phyloP scores from a whole-genome alignment of 2,888 invertebrate genomes.

The Malacosoma neustria region DNA sequence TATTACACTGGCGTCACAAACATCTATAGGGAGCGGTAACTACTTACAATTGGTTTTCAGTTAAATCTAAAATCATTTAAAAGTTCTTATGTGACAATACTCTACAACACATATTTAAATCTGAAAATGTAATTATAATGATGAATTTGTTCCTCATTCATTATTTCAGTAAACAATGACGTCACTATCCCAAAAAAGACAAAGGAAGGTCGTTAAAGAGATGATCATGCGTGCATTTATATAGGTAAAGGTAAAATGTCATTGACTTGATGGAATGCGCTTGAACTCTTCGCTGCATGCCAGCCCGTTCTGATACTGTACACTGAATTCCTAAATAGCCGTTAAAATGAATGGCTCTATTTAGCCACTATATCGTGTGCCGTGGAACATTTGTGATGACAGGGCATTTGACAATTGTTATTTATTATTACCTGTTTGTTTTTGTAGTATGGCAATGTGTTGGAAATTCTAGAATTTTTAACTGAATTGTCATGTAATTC shows the following conservation, averaged over 20 bases:
- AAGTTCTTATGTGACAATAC: too few species aligned
- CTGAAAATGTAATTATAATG: too few species aligned
- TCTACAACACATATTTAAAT: too few species aligned
- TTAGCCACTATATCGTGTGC: constrained; percentile 14
- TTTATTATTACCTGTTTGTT: neutral
- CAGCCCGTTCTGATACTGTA: constrained; percentile 30
- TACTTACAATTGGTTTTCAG: neutral
- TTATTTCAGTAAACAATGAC: neutral
- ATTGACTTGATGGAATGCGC: constrained; percentile 27
- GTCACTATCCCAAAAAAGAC: neutral
- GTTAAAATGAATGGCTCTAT: constrained; percentile 44
- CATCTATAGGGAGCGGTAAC: neutral
- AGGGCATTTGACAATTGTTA: neutral
- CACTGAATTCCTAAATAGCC: constrained; percentile 38
- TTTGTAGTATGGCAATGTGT: neutral
- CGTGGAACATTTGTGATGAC: neutral
- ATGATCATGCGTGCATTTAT: constrained; percentile 12
- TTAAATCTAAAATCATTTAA: too few species aligned
- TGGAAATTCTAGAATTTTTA: too few species aligned
- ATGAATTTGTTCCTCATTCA: too few species aligned
- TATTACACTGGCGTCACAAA: neutral
- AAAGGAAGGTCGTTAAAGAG: neutral
- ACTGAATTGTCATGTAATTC: too few species aligned
- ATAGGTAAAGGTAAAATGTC: constrained; percentile 26
- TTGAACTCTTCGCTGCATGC: constrained; percentile 23